phyloP scores from a whole-genome alignment of 2,888 invertebrate species.

The Celastrina argiolus region DNA sequence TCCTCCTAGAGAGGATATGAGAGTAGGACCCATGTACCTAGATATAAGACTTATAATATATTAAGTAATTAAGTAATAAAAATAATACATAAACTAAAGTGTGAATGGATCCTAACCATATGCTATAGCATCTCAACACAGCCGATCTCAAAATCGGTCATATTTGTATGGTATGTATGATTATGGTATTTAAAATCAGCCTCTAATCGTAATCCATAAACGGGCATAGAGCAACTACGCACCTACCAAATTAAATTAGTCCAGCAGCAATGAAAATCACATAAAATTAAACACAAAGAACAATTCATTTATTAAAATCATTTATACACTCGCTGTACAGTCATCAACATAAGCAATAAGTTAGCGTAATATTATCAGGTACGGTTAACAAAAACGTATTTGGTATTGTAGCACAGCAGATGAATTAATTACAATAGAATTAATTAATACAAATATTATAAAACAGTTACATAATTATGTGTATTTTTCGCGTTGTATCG shows the following conservation, averaged over 20 bases:
- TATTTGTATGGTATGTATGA: no score
- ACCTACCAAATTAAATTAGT: neutral
- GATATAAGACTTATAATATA: no score
- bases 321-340: slow-evolving; percentile 6
- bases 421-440: neutral
- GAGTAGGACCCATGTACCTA: no score
- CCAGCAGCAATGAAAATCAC: neutral
- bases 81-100: no score
- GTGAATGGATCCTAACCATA: no score
- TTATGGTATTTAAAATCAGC: no score
- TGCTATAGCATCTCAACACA: no score
- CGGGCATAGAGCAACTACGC: no score
- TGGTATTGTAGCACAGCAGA: neutral
- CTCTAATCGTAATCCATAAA: no score
- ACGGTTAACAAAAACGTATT: slow-evolving; percentile 8
- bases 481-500: neutral
- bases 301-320: slow-evolving; percentile 14
- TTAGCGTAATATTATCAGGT: slow-evolving; percentile 3
- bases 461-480: neutral
- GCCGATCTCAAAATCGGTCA: no score
- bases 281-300: slow-evolving; percentile 20
- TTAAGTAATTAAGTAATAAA: no score
- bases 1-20: no score
- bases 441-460: neutral
- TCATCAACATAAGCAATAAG: neutral